These are phyloP conservation scores for Anoplophora glabripennis DNA, from an alignment of 1,140 invertebrate species.

Conservation along the genomic window DNA sequence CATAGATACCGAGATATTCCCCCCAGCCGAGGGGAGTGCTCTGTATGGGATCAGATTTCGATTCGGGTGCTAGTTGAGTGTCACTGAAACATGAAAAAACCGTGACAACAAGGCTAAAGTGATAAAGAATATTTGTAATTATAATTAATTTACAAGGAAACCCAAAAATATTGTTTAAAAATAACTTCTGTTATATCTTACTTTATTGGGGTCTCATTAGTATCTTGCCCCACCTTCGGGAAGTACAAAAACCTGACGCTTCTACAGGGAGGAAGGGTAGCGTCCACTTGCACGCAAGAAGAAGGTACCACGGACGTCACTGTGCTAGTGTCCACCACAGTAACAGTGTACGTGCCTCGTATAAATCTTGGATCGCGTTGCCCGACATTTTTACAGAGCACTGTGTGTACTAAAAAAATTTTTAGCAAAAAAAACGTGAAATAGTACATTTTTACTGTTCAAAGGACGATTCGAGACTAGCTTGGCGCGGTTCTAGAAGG, in stretches of 20 bases:
- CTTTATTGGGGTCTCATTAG: not conserved
- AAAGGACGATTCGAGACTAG: not conserved
- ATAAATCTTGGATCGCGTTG: constrained; percentile 4
- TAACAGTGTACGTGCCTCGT: constrained; percentile 33
- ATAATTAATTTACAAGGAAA: not conserved
- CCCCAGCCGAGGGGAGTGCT: constrained; percentile 39
- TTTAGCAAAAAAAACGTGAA: not conserved
- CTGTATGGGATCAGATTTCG: constrained; percentile 9
- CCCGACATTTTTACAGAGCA: not conserved
- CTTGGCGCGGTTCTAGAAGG: not conserved
- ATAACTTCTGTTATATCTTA: not conserved
- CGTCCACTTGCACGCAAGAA: constrained; percentile 40
- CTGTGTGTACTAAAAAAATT: not conserved
- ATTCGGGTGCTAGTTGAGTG: not conserved
- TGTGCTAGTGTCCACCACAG: constrained; percentile 28
- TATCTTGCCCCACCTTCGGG: constrained; percentile 33
- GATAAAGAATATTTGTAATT: not conserved
- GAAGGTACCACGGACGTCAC: constrained; percentile 39
- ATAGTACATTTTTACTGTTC: not conserved
- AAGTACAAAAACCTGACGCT: constrained; percentile 40
- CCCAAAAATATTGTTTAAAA: not conserved
- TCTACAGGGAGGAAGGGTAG: constrained; percentile 40
- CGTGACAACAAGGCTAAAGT: not conserved
- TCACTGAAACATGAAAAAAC: not conserved
- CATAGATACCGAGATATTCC: constrained; percentile 42